These are phyloP conservation scores for Acanthosoma haemorrhoidale DNA, from an alignment of 2,888 invertebrate genomes.

Conservation along the genomic window DNA sequence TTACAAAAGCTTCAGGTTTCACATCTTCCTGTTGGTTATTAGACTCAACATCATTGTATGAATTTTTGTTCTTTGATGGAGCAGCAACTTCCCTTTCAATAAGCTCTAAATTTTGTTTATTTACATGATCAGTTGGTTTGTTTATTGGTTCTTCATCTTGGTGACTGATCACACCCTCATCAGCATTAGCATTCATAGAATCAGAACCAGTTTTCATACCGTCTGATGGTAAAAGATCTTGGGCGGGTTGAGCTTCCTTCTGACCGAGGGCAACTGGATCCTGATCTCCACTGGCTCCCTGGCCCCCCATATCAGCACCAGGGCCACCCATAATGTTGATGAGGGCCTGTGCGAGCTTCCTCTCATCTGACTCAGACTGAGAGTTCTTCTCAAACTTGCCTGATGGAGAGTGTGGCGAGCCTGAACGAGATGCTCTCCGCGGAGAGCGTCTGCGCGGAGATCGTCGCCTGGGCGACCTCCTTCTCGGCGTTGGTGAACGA, in stretches of 20 bases:
- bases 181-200: background rate
- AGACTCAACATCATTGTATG: no score
- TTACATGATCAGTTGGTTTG: no score
- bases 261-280: conserved; percentile 7
- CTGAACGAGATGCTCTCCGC: background rate
- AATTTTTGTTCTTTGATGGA: background rate
- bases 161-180: background rate
- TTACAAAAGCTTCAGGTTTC: background rate
- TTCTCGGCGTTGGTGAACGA: background rate
- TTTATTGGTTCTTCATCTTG: background rate
- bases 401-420: conserved; percentile 10
- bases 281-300: conserved; percentile 3
- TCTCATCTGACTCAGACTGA: conserved; percentile 24
- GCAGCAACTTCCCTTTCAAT: background rate
- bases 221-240: background rate
- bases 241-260: background rate
- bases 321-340: conserved; percentile 23
- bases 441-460: conserved; percentile 14
- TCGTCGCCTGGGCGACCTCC: background rate
- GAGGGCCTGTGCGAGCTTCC: conserved; percentile 25
- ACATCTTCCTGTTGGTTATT: no score
- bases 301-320: conserved; percentile 10
- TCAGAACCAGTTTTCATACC: background rate
- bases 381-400: conserved; percentile 19
- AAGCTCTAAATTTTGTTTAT: no score